phyloP scores from a whole-genome alignment of 2,797 vertebrate species.

The Cyclopterus lumpus region DNA sequence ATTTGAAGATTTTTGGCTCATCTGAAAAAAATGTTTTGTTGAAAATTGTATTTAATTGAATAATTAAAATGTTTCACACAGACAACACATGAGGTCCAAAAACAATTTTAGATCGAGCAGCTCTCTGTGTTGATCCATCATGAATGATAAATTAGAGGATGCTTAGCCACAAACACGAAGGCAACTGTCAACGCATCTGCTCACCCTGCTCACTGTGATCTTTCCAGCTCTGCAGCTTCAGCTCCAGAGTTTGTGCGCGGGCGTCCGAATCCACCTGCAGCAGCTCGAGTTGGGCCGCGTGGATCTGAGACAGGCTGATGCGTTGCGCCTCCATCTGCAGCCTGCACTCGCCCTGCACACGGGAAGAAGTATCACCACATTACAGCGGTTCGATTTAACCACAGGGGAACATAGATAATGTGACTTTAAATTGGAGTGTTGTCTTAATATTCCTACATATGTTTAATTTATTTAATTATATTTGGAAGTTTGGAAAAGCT shows the following conservation, averaged over 20 bases:
- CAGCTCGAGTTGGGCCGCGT: conserved; percentile 92
- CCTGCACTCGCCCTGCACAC: conserved; percentile 86
- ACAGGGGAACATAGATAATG: background rate
- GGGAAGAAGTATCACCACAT: conserved; percentile 13
- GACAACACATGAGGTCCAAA: background rate
- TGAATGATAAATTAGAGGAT: conserved; percentile 27
- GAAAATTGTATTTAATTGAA: background rate
- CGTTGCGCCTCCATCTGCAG: conserved; percentile 94
- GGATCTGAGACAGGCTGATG: conserved; percentile 93
- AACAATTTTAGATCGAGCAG: background rate
- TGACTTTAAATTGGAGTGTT: background rate
- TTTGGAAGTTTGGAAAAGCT: background rate
- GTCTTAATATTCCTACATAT: background rate
- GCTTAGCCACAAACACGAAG: conserved; percentile 21
- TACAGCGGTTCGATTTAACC: background rate
- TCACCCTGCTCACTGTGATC: conserved; percentile 79
- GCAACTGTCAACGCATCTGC: background rate
- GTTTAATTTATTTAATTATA: no score
- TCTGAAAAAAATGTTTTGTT: conserved; percentile 35
- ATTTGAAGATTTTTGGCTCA: conserved; percentile 76
- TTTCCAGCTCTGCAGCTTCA: conserved; percentile 77
- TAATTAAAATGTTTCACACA: background rate
- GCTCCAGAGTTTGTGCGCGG: conserved; percentile 81
- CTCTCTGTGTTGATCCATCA: background rate
- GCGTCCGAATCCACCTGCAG: conserved; percentile 86